phyloP scores from a whole-genome alignment of 2,113 vertebrate species.

The Gadus chalcogrammus region DNA sequence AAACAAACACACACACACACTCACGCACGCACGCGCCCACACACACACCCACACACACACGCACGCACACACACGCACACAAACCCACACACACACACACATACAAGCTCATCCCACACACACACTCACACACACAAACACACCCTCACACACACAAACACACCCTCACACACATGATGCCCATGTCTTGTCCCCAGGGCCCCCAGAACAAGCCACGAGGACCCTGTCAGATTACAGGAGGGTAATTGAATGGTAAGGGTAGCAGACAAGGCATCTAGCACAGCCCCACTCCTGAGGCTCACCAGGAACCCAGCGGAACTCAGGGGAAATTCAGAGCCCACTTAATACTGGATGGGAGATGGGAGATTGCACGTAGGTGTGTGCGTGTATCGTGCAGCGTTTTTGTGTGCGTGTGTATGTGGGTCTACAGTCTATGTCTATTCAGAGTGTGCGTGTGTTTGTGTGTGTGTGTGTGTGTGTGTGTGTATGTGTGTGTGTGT shows the following conservation, averaged over 20 bases:
- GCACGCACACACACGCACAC: slow-evolving; percentile 10
- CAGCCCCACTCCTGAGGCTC: slow-evolving; percentile 63
- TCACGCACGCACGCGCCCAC: no score
- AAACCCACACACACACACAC: slow-evolving; percentile 14
- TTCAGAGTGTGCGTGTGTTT: background rate
- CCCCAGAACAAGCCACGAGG: slow-evolving; percentile 51
- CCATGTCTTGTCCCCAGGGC: slow-evolving; percentile 40
- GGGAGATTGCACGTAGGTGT: slow-evolving; percentile 34
- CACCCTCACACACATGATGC: background rate
- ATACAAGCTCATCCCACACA: slow-evolving; percentile 14
- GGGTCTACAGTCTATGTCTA: background rate
- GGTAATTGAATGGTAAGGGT: slow-evolving; percentile 72
- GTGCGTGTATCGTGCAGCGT: slow-evolving; percentile 22
- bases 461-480: background rate
- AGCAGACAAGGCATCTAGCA: slow-evolving; percentile 67
- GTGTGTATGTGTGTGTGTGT: slow-evolving; percentile 10
- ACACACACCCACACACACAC: background rate
- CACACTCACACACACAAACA: slow-evolving; percentile 29
- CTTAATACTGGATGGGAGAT: slow-evolving; percentile 62
- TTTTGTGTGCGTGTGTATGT: background rate
- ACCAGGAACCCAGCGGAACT: slow-evolving; percentile 54
- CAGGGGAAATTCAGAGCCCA: slow-evolving; percentile 68
- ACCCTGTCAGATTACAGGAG: slow-evolving; percentile 72
- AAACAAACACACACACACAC: slow-evolving; percentile 6
- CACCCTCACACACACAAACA: slow-evolving; percentile 24